These are phyloP conservation scores for Drosophila recens DNA, from an alignment of 2,888 invertebrate genomes.

Conservation along the genomic window DNA sequence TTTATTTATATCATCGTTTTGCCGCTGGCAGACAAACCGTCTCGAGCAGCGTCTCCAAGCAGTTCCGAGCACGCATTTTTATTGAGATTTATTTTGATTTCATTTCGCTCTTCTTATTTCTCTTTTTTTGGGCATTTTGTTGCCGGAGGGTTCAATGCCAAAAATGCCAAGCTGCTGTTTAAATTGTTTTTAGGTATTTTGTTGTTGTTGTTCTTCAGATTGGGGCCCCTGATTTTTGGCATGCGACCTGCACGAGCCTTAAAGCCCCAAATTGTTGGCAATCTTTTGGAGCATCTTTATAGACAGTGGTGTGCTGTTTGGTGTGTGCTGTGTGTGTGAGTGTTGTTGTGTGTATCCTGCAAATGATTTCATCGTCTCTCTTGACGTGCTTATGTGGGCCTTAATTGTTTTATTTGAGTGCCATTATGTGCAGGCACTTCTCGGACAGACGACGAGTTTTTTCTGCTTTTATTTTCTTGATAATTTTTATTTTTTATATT, in stretches of 20 bases:
- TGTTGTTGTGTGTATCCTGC: conserved; percentile 60
- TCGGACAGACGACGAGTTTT: conserved; percentile 38
- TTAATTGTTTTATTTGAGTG: conserved; percentile 79
- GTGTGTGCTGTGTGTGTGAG: conserved; percentile 15
- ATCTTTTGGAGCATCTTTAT: conserved; percentile 71
- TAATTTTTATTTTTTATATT: background rate
- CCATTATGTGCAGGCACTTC: conserved; percentile 78
- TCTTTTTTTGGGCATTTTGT: conserved; percentile 35
- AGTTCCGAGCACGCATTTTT: conserved; percentile 72
- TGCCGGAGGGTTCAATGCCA: conserved; percentile 81
- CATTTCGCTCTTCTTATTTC: conserved; percentile 51
- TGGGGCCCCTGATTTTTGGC: conserved; percentile 69
- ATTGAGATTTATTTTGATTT: conserved; percentile 72
- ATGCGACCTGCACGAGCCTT: conserved; percentile 82
- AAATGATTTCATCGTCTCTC: conserved; percentile 73
- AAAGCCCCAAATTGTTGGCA: conserved; percentile 72
- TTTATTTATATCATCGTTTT: conserved; percentile 70
- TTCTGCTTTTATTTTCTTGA: conserved; percentile 20
- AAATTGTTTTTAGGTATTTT: conserved; percentile 27
- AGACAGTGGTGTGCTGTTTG: conserved; percentile 33
- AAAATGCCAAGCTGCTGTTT: conserved; percentile 69
- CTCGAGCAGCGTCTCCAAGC: conserved; percentile 67
- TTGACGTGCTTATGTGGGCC: conserved; percentile 76
- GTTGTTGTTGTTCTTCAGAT: conserved; percentile 23
- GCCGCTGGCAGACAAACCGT: conserved; percentile 78